Base-by-base conservation (phyloP, 2,888 invertebrate genomes). In the Chironomus tentans region DNA sequence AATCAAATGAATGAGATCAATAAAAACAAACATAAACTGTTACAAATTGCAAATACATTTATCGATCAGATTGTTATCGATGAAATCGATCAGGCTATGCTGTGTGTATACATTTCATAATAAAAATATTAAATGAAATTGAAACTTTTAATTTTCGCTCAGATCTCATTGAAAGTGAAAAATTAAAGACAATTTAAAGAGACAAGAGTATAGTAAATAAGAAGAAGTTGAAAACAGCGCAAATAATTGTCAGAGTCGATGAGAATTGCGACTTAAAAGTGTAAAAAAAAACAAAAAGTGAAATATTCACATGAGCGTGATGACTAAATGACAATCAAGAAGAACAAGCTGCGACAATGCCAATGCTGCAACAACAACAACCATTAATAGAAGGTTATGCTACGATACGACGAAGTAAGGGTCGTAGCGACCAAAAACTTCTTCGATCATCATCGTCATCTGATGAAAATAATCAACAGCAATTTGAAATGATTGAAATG, bases 401-500 rank as follows among this genome's bases (percentile, higher is more conserved):
- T 10, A 73, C 73, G 13, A 73, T 73, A 12, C 28, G 73, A 21
- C 65, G 62, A 15, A 73, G 73, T 21, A 71, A 71, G 22, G 71
- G 71, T 18, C 71, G 71, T 7, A 13, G 15, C 18, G 65, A 73
- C 2, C 71, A 50, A 15, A 71, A 61, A 28, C n/a, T 61, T 21
- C 22, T 15, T 10, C 24, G 47, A 12, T 28, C 73, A 5, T 62
- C 73, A 21, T 28, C 73, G 12, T 38, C 62, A 46, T 73, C 73
- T 47, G 21, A 47, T 50, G 50, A 70, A 22, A 50, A 46, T 68
- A 56, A 56, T 56, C 56, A 56, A 7, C 56, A 56, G 56, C 68
- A 68, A 68, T 38, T 56, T 56, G 71, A 71, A 6, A 71, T 71
- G 71, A 71, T 56, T 56, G 50, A 71, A 71, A 50, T 71, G 71